Evolutionary conservation across 2,888 invertebrate species (phyloP), one percentile per base, ranked within the genome.

Genomic region (Tiliacea citrago): DNA sequence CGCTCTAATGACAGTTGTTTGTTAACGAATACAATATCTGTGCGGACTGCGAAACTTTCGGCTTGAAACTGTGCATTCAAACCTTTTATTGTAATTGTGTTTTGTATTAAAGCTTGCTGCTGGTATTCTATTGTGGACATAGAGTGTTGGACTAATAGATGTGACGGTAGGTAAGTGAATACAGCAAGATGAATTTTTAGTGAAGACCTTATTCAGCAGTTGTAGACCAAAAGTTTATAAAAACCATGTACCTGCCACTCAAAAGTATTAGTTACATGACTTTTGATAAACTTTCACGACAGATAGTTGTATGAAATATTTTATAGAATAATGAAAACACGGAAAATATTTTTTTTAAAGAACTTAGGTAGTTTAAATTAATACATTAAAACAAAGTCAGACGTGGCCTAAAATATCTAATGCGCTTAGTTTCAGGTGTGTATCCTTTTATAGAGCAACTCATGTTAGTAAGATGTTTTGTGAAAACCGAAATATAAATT

Each of bases 31-130:
- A 82, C 82, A 85, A 82, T 83, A 83, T 82, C 85, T 71, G 73
- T 68, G 70, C 18, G 70, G 63, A 73, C 53, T 73, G 63, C 51
- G n/a, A 47, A 82, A 83, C 79, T 85, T 83, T 82, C 55, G 51
- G 39, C 61, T 82, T 68, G 51, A 68, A 73, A 70, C 82, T 55
- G 67, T 81, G 85, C 78, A 85, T 73, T 73, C 78, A 73, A 82
- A 73, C 78, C 82, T 83, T 85, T 83, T 85, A 83, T 83, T 85
- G 85, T 83, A 77, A 83, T 83, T 77, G 85, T 71, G 79, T 83
- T 83, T 78, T 69, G 85, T 85, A 73, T 76, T 68, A 77, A 49
- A 62, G 58, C 62, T 76, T 8, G 84, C 70, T 84, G 66, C 81
- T 42, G 69, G 60, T 57, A 47, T 81, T 82, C 82, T 82, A 68